phyloP scores from a whole-genome alignment of 2,797 vertebrate species.

The Acanthis flammea region DNA sequence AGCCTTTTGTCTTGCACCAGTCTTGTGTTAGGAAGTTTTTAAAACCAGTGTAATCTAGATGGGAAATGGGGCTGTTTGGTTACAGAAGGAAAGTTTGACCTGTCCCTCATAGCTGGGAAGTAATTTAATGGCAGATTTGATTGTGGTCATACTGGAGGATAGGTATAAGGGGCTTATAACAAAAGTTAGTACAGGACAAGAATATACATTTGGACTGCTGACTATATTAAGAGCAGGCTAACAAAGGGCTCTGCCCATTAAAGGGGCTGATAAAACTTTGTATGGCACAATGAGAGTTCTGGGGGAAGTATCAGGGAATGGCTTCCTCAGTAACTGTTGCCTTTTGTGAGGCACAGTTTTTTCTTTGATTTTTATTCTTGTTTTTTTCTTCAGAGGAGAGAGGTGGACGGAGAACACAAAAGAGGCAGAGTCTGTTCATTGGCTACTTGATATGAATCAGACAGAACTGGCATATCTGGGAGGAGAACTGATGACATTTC shows the following conservation, averaged over 20 bases:
- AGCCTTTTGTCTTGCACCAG: neutral
- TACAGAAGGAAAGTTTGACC: neutral
- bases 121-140: neutral
- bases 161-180: neutral
- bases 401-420: neutral
- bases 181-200: neutral
- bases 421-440: neutral
- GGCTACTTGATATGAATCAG: neutral
- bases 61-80: neutral
- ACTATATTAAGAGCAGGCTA: neutral
- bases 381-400: neutral
- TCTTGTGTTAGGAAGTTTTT: neutral
- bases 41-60: neutral
- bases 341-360: neutral
- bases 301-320: neutral
- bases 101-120: accelerated
- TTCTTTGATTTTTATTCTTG: neutral
- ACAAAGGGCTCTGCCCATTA: neutral
- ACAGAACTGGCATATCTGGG: neutral
- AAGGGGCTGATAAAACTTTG: neutral
- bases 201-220: neutral
- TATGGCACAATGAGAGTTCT: neutral
- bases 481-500: neutral
- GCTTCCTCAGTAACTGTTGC: neutral
- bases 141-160: neutral